phyloP scores from a whole-genome alignment of 1,140 invertebrate genomes.

The Platyura marginata region DNA sequence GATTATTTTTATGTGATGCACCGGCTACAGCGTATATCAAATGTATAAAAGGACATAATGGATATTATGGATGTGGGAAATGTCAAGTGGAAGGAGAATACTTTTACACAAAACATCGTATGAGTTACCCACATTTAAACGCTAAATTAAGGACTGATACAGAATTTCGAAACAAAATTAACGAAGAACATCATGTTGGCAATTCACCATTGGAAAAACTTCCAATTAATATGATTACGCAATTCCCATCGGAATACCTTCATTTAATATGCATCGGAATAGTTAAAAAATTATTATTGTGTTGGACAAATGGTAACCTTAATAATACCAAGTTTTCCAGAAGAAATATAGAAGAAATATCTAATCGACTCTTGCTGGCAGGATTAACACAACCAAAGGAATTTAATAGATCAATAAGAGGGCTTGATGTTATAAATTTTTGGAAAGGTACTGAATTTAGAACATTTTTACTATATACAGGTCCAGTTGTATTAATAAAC shows the following conservation, averaged over 20 bases:
- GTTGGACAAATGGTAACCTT: conserved; percentile 6
- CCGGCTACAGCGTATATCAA: background rate
- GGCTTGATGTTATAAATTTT: conserved; percentile 2
- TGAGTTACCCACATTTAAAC: background rate
- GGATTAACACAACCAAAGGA: conserved; percentile 1
- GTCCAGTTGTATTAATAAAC: conserved; percentile 3
- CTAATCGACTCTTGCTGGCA: background rate
- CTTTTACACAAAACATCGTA: background rate
- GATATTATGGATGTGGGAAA: background rate
- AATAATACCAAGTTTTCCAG: conserved; percentile 2
- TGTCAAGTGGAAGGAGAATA: background rate
- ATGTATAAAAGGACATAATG: background rate
- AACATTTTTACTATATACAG: conserved; percentile 4
- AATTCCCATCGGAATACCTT: background rate
- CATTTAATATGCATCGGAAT: background rate
- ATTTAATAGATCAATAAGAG: conserved; percentile 1
- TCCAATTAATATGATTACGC: background rate
- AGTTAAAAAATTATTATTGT: background rate
- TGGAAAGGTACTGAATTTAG: conserved; percentile 5
- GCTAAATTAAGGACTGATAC: background rate
- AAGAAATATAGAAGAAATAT: background rate
- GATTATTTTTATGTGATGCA: too few species aligned
- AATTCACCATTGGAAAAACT: background rate
- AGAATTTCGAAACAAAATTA: background rate
- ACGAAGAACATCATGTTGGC: background rate